These are phyloP conservation scores for Drosophila robusta DNA, from an alignment of 2,888 invertebrate genomes.

Conservation along the genomic window DNA sequence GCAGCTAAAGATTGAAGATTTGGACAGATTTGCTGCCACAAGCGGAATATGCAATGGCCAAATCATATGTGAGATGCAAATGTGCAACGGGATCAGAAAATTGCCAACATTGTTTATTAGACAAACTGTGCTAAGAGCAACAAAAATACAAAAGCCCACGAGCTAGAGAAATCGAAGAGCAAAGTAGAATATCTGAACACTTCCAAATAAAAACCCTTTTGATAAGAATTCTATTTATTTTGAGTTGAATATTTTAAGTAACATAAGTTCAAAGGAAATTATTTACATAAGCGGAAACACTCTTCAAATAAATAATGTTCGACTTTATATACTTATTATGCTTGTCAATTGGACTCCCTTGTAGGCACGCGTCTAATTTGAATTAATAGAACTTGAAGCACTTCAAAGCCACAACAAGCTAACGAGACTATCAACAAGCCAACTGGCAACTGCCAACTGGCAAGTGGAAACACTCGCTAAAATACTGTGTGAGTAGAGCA, in stretches of 20 bases:
- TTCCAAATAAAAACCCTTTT: not conserved
- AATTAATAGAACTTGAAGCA: conserved; percentile 25
- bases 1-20: conserved; percentile 42
- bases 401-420: conserved; percentile 25
- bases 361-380: conserved; percentile 8
- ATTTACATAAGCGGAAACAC: not conserved
- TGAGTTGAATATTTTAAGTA: too few species aligned
- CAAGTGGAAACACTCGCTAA: conserved; percentile 32
- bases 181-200: not conserved
- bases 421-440: conserved; percentile 44
- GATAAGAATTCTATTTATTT: too few species aligned
- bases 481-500: conserved; percentile 34
- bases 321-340: not conserved
- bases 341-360: not conserved
- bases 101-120: conserved; percentile 3
- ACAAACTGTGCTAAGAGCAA: not conserved
- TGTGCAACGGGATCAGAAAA: conserved; percentile 2
- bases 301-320: not conserved
- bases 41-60: conserved; percentile 29
- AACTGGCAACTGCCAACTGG: conserved; percentile 14
- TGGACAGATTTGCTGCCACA: conserved; percentile 27
- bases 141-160: too few species aligned
- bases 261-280: too few species aligned
- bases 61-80: not conserved
- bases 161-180: too few species aligned